Base-by-base conservation (phyloP, 92 coral and sea anemone genomes). In the Nematostella vectensis region DNA sequence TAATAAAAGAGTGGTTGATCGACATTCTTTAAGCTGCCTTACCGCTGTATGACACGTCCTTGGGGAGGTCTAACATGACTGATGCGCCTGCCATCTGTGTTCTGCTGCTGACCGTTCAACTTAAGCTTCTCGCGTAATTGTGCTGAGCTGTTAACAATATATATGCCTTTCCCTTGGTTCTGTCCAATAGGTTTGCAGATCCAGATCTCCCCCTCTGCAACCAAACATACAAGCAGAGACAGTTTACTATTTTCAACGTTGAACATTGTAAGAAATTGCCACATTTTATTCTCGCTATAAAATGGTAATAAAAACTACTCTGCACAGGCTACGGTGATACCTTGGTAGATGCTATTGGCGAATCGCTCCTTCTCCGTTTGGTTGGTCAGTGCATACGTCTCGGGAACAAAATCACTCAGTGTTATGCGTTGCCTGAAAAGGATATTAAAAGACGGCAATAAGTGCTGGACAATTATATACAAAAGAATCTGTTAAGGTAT, bases 91-190 rank as follows among this genome's bases (percentile, higher is more conserved):
- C 81, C 63, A 11, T 63, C 53, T 9, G 54, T 42, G 19, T 67
- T 67, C 3, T 54, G 65, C 12, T 53, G 38, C 42, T 47, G 51
- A 13, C 47, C 80, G 68, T 73, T 73, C 22, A 79, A 39, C 31
- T 55, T 59, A 24, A 86, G 74, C 37, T 80, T 70, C 15, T 87
- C 93, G 8, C 54, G 38, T 18, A 91, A 64, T 54, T 91, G 96
- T 28, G 69, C 63, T 15, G 61, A 36, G 37, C 75, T 75, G 57
- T 75, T 76, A 12, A 91, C 69, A 20, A 91, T 79, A 29, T 81
- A 87, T 48, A 86, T 91, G 9, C 96, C 98, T 52, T 87, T 91
- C 0, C 96, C 98, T 66, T 91, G 98, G 59, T 91, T 91, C 71
- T 78, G 77, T 17, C 98, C 98, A 1, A 88, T 82, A 23, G 98